Evolutionary conservation across 1,140 invertebrate genomes (phyloP).

Genomic region (Harlomillsia oculata): DNA sequence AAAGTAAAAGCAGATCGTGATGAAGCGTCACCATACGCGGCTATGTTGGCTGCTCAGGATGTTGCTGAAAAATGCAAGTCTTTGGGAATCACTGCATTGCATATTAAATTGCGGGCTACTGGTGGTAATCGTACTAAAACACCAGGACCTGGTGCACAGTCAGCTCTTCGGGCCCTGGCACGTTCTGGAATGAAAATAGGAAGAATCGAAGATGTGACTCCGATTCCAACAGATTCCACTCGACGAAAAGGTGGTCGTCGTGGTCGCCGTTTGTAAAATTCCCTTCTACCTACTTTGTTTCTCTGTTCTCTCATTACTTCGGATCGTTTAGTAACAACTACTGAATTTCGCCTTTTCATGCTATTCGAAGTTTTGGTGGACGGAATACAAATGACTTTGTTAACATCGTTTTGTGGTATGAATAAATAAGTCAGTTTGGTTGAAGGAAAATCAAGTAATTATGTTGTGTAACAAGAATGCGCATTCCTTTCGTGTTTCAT

Average conservation of each 20-base stretch:
- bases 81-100: conserved; percentile 91
- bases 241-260: conserved; percentile 98
- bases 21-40: conserved; percentile 98
- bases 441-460: too few relatives aligned
- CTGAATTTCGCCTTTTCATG: too few relatives aligned
- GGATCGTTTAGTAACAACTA: too few relatives aligned
- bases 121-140: conserved; percentile 98
- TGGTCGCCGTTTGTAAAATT: conserved; percentile 96
- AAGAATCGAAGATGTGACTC: conserved; percentile 98
- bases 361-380: too few relatives aligned
- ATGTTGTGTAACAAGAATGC: too few relatives aligned
- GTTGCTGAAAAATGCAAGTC: conserved; percentile 97
- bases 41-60: conserved; percentile 97
- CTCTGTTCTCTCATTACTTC: too few relatives aligned
- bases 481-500: too few relatives aligned
- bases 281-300: too few relatives aligned
- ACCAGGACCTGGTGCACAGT: conserved; percentile 96
- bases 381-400: too few relatives aligned
- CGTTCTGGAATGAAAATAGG: conserved; percentile 99
- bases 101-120: conserved; percentile 96
- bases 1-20: conserved; percentile 99
- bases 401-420: too few relatives aligned
- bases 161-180: conserved; percentile 90
- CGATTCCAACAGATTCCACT: conserved; percentile 96
- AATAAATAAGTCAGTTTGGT: too few relatives aligned